Base-by-base conservation (phyloP, 2,113 vertebrate genomes). In the Bostrychus sinensis region DNA sequence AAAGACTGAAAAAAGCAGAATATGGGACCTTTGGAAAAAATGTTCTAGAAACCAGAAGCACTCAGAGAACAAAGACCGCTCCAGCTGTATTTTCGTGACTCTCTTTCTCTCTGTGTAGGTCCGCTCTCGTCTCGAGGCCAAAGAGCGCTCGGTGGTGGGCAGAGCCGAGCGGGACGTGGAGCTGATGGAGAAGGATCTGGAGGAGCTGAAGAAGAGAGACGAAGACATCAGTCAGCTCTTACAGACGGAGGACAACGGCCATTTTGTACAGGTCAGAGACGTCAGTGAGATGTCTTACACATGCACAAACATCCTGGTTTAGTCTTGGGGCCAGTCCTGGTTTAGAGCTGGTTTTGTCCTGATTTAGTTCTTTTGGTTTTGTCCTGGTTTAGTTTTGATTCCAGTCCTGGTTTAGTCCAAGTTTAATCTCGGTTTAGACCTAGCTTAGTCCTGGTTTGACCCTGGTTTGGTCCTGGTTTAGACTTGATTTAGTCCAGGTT, bases 141-240 rank as follows among this genome's bases (percentile, higher is more conserved):
- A 77, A 66, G 83, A 86, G 80, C 77, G 75, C 1, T 66, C 77
- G 11, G 72, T 75, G 56, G 71, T 85, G 5, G 68, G 73, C 10
- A 55, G 85, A 45, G 81, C 75, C 0, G 67, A 88, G n/a, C 66
- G 53, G 1, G 85, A 89, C 46, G 7, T 80, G 0, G 83, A 86
- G 71, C 34, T 51, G 55, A 74, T 90, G 71, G 72, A 85, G 69
- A 80, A 59, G 22, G 88, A 91, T 22, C 70, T 91, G 69, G 73
- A 85, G 37, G 84, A 89, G 42, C 83, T 91, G 56, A 79, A 76
- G 79, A 78, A 43, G 65, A 78, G 83, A 60, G 82, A 91, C 1
- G n/a, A 67, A 41, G 85, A 87, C 60, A 89, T 91, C 45, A 17
- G 26, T 5, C 66, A 51, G 58, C 75, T 91, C 2, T 75, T 89